Percentiles rank a stretch among this genome's conserved stretches.
Evolutionary conservation across 2,888 invertebrate species (phyloP).

Genomic region (Thymelicus acteon): DNA sequence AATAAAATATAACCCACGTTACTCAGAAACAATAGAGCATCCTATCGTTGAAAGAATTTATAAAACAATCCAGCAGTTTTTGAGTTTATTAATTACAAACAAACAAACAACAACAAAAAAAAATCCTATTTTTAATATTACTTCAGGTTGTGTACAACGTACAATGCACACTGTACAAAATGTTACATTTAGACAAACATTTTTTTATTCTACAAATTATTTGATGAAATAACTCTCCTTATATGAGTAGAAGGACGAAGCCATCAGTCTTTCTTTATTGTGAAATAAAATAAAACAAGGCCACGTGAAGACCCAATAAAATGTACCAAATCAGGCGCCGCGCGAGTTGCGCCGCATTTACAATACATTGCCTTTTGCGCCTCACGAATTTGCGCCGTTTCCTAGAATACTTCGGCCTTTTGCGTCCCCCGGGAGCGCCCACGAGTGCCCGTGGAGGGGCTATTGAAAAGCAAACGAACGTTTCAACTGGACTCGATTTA

Average conservation of each 20-base stretch:
- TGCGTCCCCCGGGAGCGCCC: conserved; percentile 5
- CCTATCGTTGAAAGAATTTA: no score
- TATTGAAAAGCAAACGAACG: conserved; percentile 39
- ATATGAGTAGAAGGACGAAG: neutral
- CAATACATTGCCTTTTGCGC: conserved; percentile 8
- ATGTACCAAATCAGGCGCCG: conserved; percentile 4
- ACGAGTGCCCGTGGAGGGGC: conserved; percentile 11
- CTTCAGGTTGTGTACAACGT: no score
- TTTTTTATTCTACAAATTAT: no score
- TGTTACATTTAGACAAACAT: no score
- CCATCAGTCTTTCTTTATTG: neutral
- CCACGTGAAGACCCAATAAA: conserved; percentile 3
- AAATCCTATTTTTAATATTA: no score
- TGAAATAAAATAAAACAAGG: conserved; percentile 3
- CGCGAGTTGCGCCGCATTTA: conserved; percentile 2
- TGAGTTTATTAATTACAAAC: no score
- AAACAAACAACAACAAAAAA: no score
- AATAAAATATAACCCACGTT: no score
- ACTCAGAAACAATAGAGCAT: no score
- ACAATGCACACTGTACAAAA: no score
- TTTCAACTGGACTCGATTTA: conserved; percentile 34
- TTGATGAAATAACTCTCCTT: no score
- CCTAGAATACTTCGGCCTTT: conserved; percentile 11
- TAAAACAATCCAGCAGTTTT: no score
- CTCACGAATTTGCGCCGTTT: conserved; percentile 4